Conservation (phyloP, 2,888 invertebrate genomes). For the Harmothoe impar region DNA sequence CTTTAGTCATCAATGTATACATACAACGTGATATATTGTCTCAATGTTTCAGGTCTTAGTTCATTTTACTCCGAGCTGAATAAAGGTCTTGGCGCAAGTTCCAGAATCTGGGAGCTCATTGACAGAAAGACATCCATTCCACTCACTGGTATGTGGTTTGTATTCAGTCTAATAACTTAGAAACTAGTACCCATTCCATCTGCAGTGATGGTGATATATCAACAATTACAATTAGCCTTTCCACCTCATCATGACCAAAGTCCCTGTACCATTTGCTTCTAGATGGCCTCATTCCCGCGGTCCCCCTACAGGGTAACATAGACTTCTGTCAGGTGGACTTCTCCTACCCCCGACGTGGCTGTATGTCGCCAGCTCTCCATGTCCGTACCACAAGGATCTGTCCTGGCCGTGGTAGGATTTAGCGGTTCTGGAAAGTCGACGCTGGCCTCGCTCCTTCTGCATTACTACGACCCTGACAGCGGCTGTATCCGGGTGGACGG, state of each 20-base stretch:
- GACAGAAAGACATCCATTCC: slow-evolving; percentile 92
- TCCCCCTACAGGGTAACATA: slow-evolving; percentile 87
- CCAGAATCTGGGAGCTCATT: slow-evolving; percentile 94
- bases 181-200: too few species aligned
- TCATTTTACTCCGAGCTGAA: slow-evolving; percentile 97
- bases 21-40: too few species aligned
- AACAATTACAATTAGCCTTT: too few species aligned
- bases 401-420: slow-evolving; percentile 93
- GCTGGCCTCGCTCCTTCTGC: slow-evolving; percentile 91
- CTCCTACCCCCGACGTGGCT: slow-evolving; percentile 88
- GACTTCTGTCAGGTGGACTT: slow-evolving; percentile 90
- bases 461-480: slow-evolving; percentile 81
- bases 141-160: slow-evolving; percentile 79
- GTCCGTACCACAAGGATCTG: slow-evolving; percentile 87
- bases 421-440: slow-evolving; percentile 98
- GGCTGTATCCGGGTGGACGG: slow-evolving; percentile 87
- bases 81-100: slow-evolving; percentile 95
- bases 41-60: slow-evolving; percentile 86
- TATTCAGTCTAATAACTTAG: too few species aligned
- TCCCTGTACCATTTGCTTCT: not conserved
- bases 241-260: too few species aligned
- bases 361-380: slow-evolving; percentile 89
- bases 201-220: too few species aligned
- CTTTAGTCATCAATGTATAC: too few species aligned
- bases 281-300: slow-evolving; percentile 87